phyloP scores from a whole-genome alignment of 35 echinoderm and acorn worm species.

The Strongylocentrotus purpuratus region DNA sequence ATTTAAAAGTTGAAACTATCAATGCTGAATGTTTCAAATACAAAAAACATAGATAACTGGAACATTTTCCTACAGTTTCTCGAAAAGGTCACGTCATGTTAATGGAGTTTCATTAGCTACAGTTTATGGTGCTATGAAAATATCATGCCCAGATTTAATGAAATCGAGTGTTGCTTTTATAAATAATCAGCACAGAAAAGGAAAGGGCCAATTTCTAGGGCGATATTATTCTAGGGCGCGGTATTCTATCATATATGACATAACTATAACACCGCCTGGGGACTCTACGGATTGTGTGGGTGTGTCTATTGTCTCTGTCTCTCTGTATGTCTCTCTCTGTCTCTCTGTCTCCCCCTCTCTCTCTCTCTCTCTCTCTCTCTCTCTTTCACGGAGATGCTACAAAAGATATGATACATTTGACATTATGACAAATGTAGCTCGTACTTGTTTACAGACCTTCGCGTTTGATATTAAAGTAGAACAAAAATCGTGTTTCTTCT shows the following conservation, averaged over 20 bases:
- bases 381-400: background rate
- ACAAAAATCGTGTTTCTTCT: no score
- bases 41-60: background rate
- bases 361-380: background rate
- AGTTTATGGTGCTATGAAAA: slow-evolving; percentile 11
- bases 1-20: background rate
- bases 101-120: background rate
- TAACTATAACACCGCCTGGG: slow-evolving; percentile 9
- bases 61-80: background rate
- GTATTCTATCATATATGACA: slow-evolving; percentile 5
- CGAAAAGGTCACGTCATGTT: background rate
- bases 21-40: background rate
- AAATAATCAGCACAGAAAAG: background rate
- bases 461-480: background rate
- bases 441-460: background rate
- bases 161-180: slow-evolving; percentile 18
- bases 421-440: background rate
- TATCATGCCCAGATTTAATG: slow-evolving; percentile 1
- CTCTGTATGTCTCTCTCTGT: background rate
- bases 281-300: background rate
- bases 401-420: background rate
- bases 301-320: background rate
- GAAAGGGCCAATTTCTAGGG: slow-evolving; percentile 16
- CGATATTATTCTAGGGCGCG: background rate
- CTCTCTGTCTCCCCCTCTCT: background rate